These are phyloP conservation scores for Holacanthella duospinosa DNA, from an alignment of 2,888 invertebrate genomes.

Conservation along the genomic window DNA sequence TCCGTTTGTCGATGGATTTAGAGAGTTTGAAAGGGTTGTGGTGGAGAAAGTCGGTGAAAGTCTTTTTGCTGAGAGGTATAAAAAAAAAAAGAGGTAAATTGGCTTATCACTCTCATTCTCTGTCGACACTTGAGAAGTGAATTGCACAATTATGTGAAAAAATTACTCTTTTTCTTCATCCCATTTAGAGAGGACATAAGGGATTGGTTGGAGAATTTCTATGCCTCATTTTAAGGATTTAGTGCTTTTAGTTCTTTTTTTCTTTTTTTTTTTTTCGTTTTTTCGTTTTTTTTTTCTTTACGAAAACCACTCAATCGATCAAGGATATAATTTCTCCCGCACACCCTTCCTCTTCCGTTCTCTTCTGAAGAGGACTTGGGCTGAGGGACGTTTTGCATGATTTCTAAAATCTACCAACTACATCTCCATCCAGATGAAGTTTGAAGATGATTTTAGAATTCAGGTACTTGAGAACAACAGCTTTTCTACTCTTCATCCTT, in stretches of 20 bases:
- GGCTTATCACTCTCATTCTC: background rate
- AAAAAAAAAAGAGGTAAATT: background rate
- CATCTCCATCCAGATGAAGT: background rate
- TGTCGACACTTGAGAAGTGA: background rate
- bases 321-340: background rate
- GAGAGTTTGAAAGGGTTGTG: no score
- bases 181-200: constrained; percentile 1
- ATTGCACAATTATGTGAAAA: constrained; percentile 17
- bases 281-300: no score
- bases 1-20: no score
- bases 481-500: background rate
- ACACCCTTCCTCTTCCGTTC: constrained; percentile 8
- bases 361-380: background rate
- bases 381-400: background rate
- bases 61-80: background rate
- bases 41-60: constrained; percentile 6
- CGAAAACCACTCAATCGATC: constrained; percentile 3
- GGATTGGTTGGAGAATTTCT: constrained; percentile 12
- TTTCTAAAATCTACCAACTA: background rate
- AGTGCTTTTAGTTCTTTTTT: constrained; percentile 12
- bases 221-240: constrained; percentile 15
- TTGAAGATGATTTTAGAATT: background rate
- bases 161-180: constrained; percentile 18
- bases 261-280: no score
- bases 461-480: background rate